These are phyloP conservation scores for Kryptopterus vitreolus DNA, from an alignment of 2,797 vertebrate genomes.

Conservation along the genomic window DNA sequence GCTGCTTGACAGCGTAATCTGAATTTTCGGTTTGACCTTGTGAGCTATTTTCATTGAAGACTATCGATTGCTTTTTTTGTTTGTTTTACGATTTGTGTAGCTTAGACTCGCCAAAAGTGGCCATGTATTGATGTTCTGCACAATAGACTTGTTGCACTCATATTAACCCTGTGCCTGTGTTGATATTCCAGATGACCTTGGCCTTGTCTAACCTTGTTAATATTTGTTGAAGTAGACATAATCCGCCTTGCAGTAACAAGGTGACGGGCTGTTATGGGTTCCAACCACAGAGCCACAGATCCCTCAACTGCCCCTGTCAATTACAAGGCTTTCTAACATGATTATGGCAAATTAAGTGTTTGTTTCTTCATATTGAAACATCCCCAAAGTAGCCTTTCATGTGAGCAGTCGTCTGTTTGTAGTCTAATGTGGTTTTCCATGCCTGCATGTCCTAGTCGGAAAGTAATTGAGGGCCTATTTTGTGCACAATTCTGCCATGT, in stretches of 20 bases:
- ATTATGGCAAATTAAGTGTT: constrained; percentile 77
- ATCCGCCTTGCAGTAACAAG: constrained; percentile 58
- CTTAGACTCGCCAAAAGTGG: constrained; percentile 31
- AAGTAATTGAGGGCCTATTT: constrained; percentile 80
- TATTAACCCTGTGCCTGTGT: constrained; percentile 38
- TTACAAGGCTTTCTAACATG: constrained; percentile 67
- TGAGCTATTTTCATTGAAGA: constrained; percentile 36
- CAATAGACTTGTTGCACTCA: constrained; percentile 44
- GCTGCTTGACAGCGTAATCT: neutral
- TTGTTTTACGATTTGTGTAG: constrained; percentile 32
- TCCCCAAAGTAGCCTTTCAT: constrained; percentile 78
- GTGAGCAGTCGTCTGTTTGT: constrained; percentile 73
- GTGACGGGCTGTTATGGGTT: constrained; percentile 62
- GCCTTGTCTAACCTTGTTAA: constrained; percentile 61
- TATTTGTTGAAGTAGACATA: constrained; percentile 62
- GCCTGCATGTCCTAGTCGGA: constrained; percentile 67
- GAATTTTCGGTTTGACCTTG: constrained; percentile 51
- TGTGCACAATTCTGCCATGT: constrained; percentile 67
- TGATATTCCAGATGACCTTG: constrained; percentile 59
- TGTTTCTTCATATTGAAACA: constrained; percentile 80
- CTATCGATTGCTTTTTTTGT: constrained; percentile 38
- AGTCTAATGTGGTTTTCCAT: constrained; percentile 72
- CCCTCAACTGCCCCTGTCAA: constrained; percentile 69
- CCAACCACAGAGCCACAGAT: constrained; percentile 59
- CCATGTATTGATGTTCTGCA: constrained; percentile 35